Percentiles rank a stretch among this genome's conserved stretches.
These are phyloP conservation scores for Empis stercorea DNA, from an alignment of 2,888 invertebrate species.

Conservation along the genomic window DNA sequence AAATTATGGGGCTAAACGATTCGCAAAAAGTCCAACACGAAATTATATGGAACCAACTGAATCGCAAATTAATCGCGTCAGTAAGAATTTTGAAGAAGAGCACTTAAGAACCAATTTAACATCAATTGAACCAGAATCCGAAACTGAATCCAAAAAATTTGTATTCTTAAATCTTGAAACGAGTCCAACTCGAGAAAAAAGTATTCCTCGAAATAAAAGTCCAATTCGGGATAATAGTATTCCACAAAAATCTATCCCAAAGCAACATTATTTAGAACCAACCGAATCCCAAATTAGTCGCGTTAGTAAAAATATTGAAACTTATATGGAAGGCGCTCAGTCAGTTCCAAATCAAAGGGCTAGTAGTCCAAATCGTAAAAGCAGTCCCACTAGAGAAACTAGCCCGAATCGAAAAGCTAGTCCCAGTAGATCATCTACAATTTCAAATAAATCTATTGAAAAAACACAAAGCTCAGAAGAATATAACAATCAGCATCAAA, in stretches of 20 bases:
- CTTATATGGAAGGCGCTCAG: no score
- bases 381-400: no score
- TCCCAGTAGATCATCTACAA: constrained; percentile 13
- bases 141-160: no score
- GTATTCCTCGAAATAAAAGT: neutral
- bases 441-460: neutral
- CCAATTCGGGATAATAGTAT: no score
- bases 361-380: no score
- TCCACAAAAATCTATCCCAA: neutral
- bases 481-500: constrained; percentile 6
- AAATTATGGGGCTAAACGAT: constrained; percentile 8
- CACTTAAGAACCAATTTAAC: no score
- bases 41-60: neutral
- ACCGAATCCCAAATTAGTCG: neutral
- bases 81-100: no score
- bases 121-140: no score
- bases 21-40: neutral
- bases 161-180: neutral
- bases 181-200: neutral
- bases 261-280: neutral
- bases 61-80: neutral
- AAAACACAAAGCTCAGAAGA: constrained; percentile 11
- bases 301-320: no score
- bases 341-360: no score
- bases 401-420: constrained; percentile 3